phyloP scores from a whole-genome alignment of 2,113 vertebrate genomes.

The Cervus canadensis region DNA sequence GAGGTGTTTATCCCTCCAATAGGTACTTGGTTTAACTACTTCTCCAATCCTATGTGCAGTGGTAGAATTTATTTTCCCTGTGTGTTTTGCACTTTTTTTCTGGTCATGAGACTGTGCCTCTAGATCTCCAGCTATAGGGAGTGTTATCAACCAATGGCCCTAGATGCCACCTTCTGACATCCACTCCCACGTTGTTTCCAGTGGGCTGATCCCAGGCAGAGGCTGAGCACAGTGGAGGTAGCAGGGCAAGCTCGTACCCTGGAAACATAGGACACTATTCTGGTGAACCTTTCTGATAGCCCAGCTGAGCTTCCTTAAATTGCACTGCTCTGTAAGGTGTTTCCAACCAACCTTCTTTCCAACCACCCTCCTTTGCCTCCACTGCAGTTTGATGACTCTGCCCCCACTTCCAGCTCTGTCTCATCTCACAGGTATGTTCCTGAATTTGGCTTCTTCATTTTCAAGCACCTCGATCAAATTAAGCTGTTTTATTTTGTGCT shows the following conservation, averaged over 20 bases:
- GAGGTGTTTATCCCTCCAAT: neutral
- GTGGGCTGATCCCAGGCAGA: neutral
- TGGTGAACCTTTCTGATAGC: neutral
- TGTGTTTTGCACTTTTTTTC: neutral
- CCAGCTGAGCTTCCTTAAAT: neutral
- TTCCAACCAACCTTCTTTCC: neutral
- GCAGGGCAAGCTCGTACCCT: neutral
- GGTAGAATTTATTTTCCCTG: neutral
- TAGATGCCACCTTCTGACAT: neutral
- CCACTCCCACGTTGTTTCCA: neutral
- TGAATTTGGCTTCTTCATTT: neutral
- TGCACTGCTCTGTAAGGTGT: neutral
- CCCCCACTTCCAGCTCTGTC: neutral
- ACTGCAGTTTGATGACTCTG: neutral
- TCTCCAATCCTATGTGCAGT: neutral
- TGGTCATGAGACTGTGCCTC: neutral
- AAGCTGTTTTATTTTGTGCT: neutral
- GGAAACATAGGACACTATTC: neutral
- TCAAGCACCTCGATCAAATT: neutral
- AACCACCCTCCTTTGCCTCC: neutral
- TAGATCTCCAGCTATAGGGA: neutral
- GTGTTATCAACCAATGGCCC: neutral
- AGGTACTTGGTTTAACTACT: neutral
- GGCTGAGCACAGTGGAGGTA: neutral
- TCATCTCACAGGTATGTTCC: neutral